Evolutionary conservation across 2,113 vertebrate genomes (phyloP).

Genomic region (Carollia perspicillata): DNA sequence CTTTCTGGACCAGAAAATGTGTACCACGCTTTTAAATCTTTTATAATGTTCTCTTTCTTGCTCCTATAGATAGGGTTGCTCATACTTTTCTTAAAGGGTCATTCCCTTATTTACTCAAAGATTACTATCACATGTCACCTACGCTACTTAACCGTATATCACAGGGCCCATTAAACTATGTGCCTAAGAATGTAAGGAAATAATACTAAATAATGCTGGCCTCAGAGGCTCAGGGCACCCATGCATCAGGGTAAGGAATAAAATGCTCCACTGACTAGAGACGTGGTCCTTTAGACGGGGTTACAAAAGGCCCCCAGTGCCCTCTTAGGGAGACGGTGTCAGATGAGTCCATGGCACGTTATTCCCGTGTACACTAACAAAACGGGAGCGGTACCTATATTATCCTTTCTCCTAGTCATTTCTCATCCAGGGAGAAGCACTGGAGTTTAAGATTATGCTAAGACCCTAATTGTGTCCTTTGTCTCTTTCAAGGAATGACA

Average conservation of each 20-base stretch:
- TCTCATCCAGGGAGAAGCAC: not conserved
- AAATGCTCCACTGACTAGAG: slow-evolving; percentile 52
- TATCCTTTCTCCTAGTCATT: not conserved
- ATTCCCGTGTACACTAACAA: slow-evolving; percentile 14
- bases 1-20: slow-evolving; percentile 47
- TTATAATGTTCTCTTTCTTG: slow-evolving; percentile 63
- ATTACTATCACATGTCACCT: slow-evolving; percentile 67
- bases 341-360: slow-evolving; percentile 19
- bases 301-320: slow-evolving; percentile 41
- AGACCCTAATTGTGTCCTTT: slow-evolving; percentile 10
- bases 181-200: slow-evolving; percentile 60
- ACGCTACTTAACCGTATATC: slow-evolving; percentile 43
- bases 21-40: slow-evolving; percentile 69
- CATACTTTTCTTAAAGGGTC: slow-evolving; percentile 60
- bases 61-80: slow-evolving; percentile 25
- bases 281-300: slow-evolving; percentile 27
- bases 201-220: slow-evolving; percentile 63
- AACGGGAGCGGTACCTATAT: not conserved
- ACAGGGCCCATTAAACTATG: slow-evolving; percentile 63
- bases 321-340: slow-evolving; percentile 42
- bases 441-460: slow-evolving; percentile 37
- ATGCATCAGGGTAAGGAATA: slow-evolving; percentile 62
- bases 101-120: slow-evolving; percentile 67
- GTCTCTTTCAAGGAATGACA: slow-evolving; percentile 15
- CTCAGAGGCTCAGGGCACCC: slow-evolving; percentile 41